Evolutionary conservation across 2,113 vertebrate genomes (phyloP).

Genomic region (Elaphurus davidianus): DNA sequence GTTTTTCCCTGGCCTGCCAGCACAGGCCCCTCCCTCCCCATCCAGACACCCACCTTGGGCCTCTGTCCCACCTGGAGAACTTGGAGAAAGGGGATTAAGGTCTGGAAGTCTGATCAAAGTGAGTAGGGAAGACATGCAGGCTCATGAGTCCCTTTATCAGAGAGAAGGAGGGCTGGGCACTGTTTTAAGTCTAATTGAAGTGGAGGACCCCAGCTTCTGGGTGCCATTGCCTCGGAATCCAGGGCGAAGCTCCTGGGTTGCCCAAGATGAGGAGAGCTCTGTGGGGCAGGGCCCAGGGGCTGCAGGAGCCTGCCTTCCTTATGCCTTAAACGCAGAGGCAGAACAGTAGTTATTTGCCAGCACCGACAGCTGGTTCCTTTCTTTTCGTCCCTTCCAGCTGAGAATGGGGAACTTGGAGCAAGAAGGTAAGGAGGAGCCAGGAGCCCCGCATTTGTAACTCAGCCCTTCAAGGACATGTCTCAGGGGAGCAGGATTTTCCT

Average conservation of each 20-base stretch:
- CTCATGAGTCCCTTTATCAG: neutral
- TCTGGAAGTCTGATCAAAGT: neutral
- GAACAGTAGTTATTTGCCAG: neutral
- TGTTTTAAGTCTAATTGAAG: neutral
- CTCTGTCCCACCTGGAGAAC: neutral
- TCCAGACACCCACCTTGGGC: neutral
- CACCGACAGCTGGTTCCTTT: conserved; percentile 53
- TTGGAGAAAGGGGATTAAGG: neutral
- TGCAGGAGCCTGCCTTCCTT: neutral
- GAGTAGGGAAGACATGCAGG: neutral
- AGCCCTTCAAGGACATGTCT: neutral
- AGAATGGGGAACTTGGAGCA: conserved; percentile 17
- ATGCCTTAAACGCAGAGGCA: neutral
- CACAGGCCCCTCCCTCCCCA: neutral
- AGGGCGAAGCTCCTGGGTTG: neutral
- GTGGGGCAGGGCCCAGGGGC: neutral
- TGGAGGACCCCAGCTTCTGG: neutral
- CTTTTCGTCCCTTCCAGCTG: conserved; percentile 45
- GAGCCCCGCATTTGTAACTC: neutral
- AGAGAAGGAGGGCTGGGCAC: neutral
- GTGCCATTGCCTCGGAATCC: neutral
- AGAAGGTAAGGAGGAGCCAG: neutral
- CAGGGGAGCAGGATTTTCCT: neutral
- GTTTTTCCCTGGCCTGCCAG: neutral
- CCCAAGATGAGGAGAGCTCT: neutral